Conservation (phyloP, 2,797 vertebrate species). For the Enteromius trimaculatus region DNA sequence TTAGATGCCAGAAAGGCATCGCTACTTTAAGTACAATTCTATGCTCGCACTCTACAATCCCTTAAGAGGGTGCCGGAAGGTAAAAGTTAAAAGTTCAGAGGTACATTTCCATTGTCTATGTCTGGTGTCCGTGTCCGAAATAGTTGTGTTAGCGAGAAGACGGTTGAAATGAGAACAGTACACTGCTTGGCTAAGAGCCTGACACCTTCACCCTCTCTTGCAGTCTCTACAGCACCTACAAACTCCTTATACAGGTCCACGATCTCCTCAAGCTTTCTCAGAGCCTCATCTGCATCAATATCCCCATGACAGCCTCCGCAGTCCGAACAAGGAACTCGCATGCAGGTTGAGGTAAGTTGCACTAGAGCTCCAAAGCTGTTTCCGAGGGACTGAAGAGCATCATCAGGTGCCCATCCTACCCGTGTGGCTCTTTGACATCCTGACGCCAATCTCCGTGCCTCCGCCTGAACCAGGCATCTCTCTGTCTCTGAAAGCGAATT, state of each 20-base stretch:
- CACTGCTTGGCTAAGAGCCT: conserved; percentile 88
- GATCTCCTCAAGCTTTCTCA: conserved; percentile 85
- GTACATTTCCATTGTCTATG: conserved; percentile 71
- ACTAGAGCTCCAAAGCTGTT: conserved; percentile 90
- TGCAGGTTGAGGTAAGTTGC: conserved; percentile 85
- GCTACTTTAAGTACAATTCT: conserved; percentile 43
- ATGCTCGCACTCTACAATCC: conserved; percentile 23
- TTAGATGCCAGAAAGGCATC: conserved; percentile 64
- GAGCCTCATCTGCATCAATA: conserved; percentile 74
- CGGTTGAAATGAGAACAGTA: conserved; percentile 90
- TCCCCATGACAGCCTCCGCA: conserved; percentile 79
- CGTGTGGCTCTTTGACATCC: conserved; percentile 90
- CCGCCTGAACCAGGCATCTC: conserved; percentile 82
- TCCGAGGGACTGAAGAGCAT: conserved; percentile 82
- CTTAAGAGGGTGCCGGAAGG: conserved; percentile 47
- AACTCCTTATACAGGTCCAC: conserved; percentile 89
- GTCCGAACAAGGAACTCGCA: conserved; percentile 83
- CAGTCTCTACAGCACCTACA: conserved; percentile 84
- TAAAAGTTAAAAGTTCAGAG: conserved; percentile 78
- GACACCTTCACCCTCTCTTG: conserved; percentile 78
- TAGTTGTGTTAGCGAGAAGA: conserved; percentile 91
- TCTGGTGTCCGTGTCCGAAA: conserved; percentile 80
- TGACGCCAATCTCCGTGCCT: conserved; percentile 86
- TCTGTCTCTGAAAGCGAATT: conserved; percentile 82
- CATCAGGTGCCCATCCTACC: conserved; percentile 85